Conservation (phyloP, 1,140 invertebrate species). For the Goniozus legneri region DNA sequence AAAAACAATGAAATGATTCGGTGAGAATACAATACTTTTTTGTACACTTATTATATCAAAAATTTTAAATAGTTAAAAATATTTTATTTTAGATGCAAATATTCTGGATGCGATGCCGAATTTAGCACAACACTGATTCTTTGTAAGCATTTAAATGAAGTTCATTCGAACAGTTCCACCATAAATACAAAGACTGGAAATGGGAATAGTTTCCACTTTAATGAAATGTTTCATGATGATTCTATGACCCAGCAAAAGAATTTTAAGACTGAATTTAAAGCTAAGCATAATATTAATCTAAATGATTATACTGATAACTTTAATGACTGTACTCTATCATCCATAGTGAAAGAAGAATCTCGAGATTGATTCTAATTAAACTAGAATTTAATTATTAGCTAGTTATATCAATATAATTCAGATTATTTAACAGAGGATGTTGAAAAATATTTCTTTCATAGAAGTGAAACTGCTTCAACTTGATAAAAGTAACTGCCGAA, state of each 20-base stretch:
- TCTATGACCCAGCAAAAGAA: constrained; percentile 37
- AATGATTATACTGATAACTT: constrained; percentile 28
- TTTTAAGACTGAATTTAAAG: constrained; percentile 53
- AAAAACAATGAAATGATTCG: constrained; percentile 45
- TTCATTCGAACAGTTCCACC: constrained; percentile 34
- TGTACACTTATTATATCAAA: neutral
- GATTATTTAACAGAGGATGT: constrained; percentile 25
- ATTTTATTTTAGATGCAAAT: constrained; percentile 38
- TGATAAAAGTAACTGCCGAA: constrained; percentile 1
- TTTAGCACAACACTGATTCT: constrained; percentile 40
- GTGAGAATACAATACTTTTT: constrained; percentile 32
- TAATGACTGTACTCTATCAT: constrained; percentile 26
- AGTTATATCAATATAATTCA: constrained; percentile 15
- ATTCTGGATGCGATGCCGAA: constrained; percentile 40
- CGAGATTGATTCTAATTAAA: constrained; percentile 33
- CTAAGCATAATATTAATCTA: constrained; percentile 43
- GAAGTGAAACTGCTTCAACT: neutral
- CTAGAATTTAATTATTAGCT: constrained; percentile 7
- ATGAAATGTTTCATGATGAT: constrained; percentile 37
- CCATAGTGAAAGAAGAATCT: constrained; percentile 33
- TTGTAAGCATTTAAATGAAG: constrained; percentile 43
- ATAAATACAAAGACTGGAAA: constrained; percentile 48
- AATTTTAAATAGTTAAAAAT: constrained; percentile 3
- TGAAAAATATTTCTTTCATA: constrained; percentile 2
- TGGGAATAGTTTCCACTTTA: constrained; percentile 40